A percentile compares a stretch with the other conserved stretches of the same genome.
These are phyloP conservation scores for Drosophila paulistorum DNA, from an alignment of 1,140 invertebrate genomes.

Conservation along the genomic window DNA sequence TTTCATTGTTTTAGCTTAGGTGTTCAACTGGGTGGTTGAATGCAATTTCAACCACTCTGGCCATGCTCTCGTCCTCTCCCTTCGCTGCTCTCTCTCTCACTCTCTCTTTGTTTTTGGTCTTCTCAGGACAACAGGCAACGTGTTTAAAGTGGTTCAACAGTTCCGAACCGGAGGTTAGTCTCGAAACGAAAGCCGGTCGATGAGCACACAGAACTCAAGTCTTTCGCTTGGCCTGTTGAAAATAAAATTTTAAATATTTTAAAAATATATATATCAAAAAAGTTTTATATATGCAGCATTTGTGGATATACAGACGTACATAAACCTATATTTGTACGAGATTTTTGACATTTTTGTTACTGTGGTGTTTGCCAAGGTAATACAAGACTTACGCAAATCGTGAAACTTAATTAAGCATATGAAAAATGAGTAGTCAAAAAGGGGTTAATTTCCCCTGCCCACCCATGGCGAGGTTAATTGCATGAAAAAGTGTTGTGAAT, in stretches of 20 bases:
- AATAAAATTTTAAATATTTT: neutral
- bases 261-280: neutral
- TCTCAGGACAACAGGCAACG: constrained; percentile 9
- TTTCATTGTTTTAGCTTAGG: no score
- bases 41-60: neutral
- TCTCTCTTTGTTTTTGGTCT: neutral
- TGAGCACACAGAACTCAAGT: neutral
- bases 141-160: constrained; percentile 8
- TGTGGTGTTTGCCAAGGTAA: no score
- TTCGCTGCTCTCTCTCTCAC: neutral
- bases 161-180: constrained; percentile 3
- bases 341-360: no score
- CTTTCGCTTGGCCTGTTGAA: neutral
- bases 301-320: no score
- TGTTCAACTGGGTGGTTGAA: constrained; percentile 15
- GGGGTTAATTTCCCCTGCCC: neutral
- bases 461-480: constrained; percentile 13
- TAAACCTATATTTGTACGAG: no score
- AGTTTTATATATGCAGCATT: no score
- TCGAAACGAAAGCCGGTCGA: constrained; percentile 3
- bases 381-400: no score
- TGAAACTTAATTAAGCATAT: constrained; percentile 9
- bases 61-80: neutral
- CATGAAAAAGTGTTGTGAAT: constrained; percentile 8
- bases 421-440: neutral